Percentiles rank a stretch among this genome's conserved stretches.
Evolutionary conservation across 2,888 invertebrate genomes (phyloP).

Genomic region (Zaprionus obscuricornis): DNA sequence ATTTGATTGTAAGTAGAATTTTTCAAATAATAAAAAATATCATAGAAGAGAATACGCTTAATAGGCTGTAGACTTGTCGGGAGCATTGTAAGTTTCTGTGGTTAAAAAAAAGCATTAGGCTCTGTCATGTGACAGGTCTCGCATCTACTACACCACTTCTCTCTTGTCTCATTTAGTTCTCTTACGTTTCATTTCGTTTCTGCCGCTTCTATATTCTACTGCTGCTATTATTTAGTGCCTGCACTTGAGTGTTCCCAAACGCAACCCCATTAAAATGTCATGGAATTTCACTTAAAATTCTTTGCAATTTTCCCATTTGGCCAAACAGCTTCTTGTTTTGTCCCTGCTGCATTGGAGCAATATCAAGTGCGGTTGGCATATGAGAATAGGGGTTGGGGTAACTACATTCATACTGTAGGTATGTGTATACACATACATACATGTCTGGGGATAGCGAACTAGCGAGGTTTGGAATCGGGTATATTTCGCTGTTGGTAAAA

Average conservation of each 20-base stretch:
- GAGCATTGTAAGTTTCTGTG: no score
- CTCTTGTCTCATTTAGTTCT: neutral
- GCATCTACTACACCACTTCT: no score
- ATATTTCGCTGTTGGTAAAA: slow-evolving; percentile 39
- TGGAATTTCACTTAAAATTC: slow-evolving; percentile 75
- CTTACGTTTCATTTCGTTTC: neutral
- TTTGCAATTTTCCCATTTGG: slow-evolving; percentile 56
- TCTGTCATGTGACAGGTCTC: slow-evolving; percentile 8
- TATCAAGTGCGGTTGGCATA: slow-evolving; percentile 23
- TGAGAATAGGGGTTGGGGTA: no score
- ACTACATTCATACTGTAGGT: neutral
- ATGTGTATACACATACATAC: no score
- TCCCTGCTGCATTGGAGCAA: slow-evolving; percentile 27
- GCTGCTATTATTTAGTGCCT: slow-evolving; percentile 23
- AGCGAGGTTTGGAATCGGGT: neutral
- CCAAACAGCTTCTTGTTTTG: slow-evolving; percentile 58
- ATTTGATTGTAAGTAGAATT: no score
- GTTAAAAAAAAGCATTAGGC: slow-evolving; percentile 16
- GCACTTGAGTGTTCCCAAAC: slow-evolving; percentile 50
- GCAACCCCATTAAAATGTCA: slow-evolving; percentile 74
- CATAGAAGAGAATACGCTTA: no score
- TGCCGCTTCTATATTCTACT: neutral
- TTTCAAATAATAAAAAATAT: no score
- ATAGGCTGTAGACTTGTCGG: no score
- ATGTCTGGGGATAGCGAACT: neutral